Evolutionary conservation across 2,888 invertebrate genomes (phyloP), one percentile per base, ranked within the genome.

Genomic region (Cyaniris semiargus): DNA sequence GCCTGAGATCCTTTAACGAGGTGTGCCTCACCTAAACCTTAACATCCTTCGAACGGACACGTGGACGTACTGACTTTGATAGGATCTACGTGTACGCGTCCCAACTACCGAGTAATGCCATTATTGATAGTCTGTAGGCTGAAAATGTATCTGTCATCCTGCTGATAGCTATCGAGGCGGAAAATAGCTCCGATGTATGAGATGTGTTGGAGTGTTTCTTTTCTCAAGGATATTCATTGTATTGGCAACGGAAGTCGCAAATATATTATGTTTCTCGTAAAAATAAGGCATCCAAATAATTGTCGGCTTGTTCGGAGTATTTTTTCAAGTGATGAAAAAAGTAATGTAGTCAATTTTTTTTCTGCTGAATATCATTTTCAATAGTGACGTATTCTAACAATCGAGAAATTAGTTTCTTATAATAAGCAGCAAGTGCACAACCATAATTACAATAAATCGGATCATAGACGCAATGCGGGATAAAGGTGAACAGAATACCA

Each of bases 111-210:
- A 74, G 27, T 74, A 74, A 48, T 74, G 44, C 15, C 18, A 53
- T 53, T 53, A 48, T 74, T 44, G 44, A 27, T 48, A 74, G 23
- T 74, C 23, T 23, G 48, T 53, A 27, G 44, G 44, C 23, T 23
- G 23, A 27, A 74, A 44, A 53, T 74, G 48, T 74, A 74, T 48
- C 44, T 74, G 27, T 74, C 74, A 74, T 53, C 53, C 48, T 27
- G 48, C 44, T 27, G 48, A 23, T 27, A 48, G 44, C 27, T 23
- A 74, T 53, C 74, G 48, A 74, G 27, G 48, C 48, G 44, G 53
- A 74, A 74, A 74, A 48, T 53, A 53, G 48, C 44, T 23, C 18
- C 48, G 27, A 74, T 53, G 53, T 74, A 23, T 21, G 23, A 48
- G 53, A 48, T 13, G 38, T 21, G 8, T 71, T 21, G 13, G 21